A percentile compares a stretch with the other conserved stretches of the same genome.
Conservation (phyloP, 2,888 invertebrate genomes). For the Zele albiditarsus region DNA sequence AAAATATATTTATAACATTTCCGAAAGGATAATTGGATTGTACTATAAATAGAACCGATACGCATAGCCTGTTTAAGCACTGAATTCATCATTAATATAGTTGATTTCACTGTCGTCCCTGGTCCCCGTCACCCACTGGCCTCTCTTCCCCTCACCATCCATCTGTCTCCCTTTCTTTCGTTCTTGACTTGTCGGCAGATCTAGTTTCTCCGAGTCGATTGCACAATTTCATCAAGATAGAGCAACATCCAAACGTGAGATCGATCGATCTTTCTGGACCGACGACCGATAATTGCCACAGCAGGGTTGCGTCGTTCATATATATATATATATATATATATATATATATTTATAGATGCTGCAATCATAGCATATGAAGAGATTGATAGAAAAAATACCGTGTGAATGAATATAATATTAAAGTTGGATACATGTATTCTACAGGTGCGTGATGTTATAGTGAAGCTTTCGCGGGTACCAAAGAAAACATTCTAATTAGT, state of each 20-base stretch:
- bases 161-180: background rate
- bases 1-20: background rate
- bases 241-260: constrained; percentile 35
- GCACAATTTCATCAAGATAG: constrained; percentile 32
- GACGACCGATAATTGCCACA: constrained; percentile 37
- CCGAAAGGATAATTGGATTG: background rate
- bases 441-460: constrained; percentile 14
- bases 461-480: constrained; percentile 44
- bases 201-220: constrained; percentile 32
- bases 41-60: background rate
- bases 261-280: constrained; percentile 36
- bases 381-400: background rate
- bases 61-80: background rate
- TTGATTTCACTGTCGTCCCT: background rate
- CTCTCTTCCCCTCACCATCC: background rate
- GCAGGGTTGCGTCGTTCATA: constrained; percentile 6
- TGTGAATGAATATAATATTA: constrained; percentile 38
- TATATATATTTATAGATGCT: background rate
- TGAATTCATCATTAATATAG: constrained; percentile 14
- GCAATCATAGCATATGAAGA: constrained; percentile 23
- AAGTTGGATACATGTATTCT: background rate
- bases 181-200: constrained; percentile 19
- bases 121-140: background rate
- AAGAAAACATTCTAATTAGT: constrained; percentile 63
- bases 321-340: background rate